Evolutionary conservation across 2,113 vertebrate genomes (phyloP).

Genomic region (Onychostoma macrolepis): DNA sequence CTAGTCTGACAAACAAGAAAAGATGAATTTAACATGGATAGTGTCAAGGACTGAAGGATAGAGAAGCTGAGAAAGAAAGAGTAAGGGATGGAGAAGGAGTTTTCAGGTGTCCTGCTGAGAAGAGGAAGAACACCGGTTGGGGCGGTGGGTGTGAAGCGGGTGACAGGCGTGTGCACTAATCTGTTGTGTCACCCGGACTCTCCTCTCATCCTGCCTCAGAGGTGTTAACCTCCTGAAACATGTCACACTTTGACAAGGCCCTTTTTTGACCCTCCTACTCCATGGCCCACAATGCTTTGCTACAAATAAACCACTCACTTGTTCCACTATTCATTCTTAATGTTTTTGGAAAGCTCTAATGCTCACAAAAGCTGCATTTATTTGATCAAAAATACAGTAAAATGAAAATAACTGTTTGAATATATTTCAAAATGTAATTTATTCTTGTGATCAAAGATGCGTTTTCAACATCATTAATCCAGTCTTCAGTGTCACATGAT

Average conservation of each 20-base stretch:
- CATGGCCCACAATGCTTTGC: neutral
- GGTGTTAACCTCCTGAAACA: slow-evolving; percentile 36
- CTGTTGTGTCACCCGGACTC: slow-evolving; percentile 50
- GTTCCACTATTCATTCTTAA: neutral
- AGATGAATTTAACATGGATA: neutral
- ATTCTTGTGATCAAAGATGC: no score
- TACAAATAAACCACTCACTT: neutral
- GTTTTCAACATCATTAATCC: no score
- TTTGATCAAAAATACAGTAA: no score
- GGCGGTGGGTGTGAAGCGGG: slow-evolving; percentile 33
- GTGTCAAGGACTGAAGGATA: neutral
- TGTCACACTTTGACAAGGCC: slow-evolving; percentile 16
- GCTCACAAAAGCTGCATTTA: no score
- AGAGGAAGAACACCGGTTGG: slow-evolving; percentile 29
- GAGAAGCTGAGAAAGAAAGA: neutral
- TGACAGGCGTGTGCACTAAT: slow-evolving; percentile 55
- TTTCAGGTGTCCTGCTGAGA: slow-evolving; percentile 29
- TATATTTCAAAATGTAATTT: no score
- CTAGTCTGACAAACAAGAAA: neutral
- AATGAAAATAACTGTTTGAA: no score
- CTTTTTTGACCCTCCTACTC: neutral
- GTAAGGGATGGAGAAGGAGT: neutral
- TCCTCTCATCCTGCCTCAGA: slow-evolving; percentile 21
- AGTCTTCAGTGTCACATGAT: no score
- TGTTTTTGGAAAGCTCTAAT: no score